phyloP scores from a whole-genome alignment of 2,113 vertebrate species.

The Pachyramphus minor region DNA sequence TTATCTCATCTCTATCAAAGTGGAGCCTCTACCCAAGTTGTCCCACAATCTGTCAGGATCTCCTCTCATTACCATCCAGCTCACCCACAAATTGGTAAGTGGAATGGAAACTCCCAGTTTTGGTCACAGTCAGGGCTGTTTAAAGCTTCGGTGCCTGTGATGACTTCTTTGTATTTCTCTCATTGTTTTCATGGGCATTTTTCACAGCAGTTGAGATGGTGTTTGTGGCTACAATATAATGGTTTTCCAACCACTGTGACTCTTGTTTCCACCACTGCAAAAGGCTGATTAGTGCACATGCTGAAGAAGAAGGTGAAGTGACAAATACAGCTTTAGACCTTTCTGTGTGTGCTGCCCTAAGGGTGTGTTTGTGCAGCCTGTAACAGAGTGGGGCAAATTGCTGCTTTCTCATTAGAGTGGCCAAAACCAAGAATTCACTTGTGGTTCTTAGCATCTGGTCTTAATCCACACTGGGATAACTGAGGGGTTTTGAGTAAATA shows the following conservation, averaged over 20 bases:
- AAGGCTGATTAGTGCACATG: fast-evolving
- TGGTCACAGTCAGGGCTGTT: background rate
- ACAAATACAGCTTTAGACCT: background rate
- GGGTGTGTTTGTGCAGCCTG: background rate
- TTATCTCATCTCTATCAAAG: slow-evolving; percentile 86
- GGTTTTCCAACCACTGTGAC: background rate
- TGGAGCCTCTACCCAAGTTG: slow-evolving; percentile 82
- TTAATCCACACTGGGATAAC: background rate
- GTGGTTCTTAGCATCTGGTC: background rate
- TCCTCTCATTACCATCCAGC: slow-evolving; percentile 86
- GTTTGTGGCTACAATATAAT: background rate
- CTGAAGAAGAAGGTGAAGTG: background rate
- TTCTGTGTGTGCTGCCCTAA: background rate
- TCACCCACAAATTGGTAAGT: slow-evolving; percentile 87
- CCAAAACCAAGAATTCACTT: fast-evolving
- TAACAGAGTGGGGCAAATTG: background rate
- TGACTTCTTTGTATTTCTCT: background rate
- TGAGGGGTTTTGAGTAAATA: background rate
- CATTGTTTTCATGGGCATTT: background rate
- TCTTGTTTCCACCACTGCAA: background rate
- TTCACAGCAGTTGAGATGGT: too few relatives aligned
- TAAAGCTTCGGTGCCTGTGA: fast-evolving
- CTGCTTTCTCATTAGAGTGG: background rate
- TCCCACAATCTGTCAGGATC: slow-evolving; percentile 82
- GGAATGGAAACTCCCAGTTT: fast-evolving